Evolutionary conservation across 2,113 vertebrate genomes (phyloP).

Genomic region (Candoia aspera): DNA sequence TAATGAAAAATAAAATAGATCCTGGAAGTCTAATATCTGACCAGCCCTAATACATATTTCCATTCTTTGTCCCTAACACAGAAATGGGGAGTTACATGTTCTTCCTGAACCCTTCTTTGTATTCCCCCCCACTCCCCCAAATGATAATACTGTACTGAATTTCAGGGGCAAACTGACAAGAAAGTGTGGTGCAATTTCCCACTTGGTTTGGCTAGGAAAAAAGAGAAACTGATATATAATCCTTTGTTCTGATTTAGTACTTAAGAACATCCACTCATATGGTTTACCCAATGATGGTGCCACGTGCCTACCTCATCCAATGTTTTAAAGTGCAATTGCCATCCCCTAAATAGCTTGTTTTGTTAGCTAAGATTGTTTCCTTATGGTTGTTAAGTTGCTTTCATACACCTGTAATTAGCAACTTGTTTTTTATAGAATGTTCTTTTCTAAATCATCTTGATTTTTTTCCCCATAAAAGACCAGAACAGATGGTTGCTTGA

Average conservation of each 20-base stretch:
- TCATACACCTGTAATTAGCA: constrained; percentile 69
- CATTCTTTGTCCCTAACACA: constrained; percentile 23
- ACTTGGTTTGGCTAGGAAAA: background rate
- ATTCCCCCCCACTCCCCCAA: background rate
- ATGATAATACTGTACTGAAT: background rate
- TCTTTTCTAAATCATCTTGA: constrained; percentile 1
- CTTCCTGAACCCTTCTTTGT: background rate
- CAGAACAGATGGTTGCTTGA: background rate
- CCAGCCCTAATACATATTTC: background rate
- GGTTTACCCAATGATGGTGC: background rate
- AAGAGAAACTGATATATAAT: background rate
- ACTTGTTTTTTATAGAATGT: constrained; percentile 66
- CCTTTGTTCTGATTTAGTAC: background rate
- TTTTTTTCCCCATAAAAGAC: constrained; percentile 9
- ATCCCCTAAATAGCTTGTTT: constrained; percentile 59
- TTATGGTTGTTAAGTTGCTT: constrained; percentile 67
- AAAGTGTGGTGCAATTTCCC: background rate
- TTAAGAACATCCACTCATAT: background rate
- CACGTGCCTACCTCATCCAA: constrained; percentile 44
- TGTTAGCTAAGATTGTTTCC: constrained; percentile 52
- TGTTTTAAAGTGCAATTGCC: constrained; percentile 54
- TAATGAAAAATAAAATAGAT: background rate
- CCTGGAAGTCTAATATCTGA: background rate
- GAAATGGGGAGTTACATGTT: background rate
- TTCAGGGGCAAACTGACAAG: background rate